Conservation (phyloP, 2,113 vertebrate genomes). For the Promerops cafer region DNA sequence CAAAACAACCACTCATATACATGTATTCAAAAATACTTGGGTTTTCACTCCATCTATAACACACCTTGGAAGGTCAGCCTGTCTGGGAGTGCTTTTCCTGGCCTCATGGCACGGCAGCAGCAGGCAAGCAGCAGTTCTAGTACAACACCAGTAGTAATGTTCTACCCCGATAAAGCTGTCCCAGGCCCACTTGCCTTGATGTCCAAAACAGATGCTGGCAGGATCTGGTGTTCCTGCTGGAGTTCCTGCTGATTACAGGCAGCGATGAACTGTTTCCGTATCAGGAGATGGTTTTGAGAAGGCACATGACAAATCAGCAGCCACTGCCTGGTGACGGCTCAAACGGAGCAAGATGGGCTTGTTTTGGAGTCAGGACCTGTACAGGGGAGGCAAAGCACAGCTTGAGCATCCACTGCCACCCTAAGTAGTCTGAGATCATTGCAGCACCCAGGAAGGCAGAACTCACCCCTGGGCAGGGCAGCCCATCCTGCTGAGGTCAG, state of each 20-base stretch:
- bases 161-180: not conserved
- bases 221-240: not conserved
- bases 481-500: not conserved
- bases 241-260: not conserved
- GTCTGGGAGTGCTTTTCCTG: not conserved
- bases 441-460: not conserved
- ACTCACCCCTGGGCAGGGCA: not conserved
- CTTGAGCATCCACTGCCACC: not conserved
- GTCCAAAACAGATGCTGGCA: not conserved
- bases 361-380: not conserved
- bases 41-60: not conserved
- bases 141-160: not conserved
- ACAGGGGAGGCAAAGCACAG: not conserved
- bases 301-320: not conserved
- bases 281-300: not conserved
- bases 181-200: not conserved
- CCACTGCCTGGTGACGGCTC: rapidly evolving
- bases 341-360: not conserved
- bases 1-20: not conserved
- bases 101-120: rapidly evolving
- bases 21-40: not conserved
- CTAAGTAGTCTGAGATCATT: not conserved
- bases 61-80: not conserved
- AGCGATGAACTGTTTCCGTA: not conserved
- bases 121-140: not conserved